These are phyloP conservation scores for Apis laboriosa DNA, from an alignment of 1,140 invertebrate genomes.

Conservation along the genomic window DNA sequence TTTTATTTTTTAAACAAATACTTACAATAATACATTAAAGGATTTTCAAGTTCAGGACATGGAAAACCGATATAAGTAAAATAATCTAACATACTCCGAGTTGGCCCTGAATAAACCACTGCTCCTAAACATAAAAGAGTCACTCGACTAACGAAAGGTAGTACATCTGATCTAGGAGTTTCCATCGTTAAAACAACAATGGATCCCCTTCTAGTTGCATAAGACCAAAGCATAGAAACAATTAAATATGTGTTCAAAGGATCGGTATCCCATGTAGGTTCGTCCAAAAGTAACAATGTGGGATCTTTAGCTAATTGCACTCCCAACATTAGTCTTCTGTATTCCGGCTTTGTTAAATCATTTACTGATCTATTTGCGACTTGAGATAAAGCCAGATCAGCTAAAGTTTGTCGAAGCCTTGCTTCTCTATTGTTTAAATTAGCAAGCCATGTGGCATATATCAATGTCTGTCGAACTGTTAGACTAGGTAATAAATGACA, in stretches of 20 bases:
- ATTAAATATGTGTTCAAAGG: constrained; percentile 95
- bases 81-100: constrained; percentile 93
- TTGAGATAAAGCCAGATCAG: constrained; percentile 93
- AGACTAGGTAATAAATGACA: constrained; percentile 91
- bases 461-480: constrained; percentile 92
- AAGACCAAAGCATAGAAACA: constrained; percentile 94
- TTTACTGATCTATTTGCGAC: constrained; percentile 91
- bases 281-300: constrained; percentile 90
- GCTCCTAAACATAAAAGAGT: constrained; percentile 92
- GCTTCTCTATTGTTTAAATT: constrained; percentile 75
- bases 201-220: constrained; percentile 93
- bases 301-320: constrained; percentile 94
- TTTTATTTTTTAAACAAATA: constrained; percentile 53
- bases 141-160: constrained; percentile 93
- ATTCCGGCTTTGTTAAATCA: constrained; percentile 91
- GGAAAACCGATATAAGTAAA: constrained; percentile 95
- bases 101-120: constrained; percentile 94
- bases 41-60: constrained; percentile 95
- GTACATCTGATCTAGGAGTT: constrained; percentile 95
- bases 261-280: constrained; percentile 94
- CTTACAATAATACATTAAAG: constrained; percentile 96
- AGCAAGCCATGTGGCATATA: constrained; percentile 85
- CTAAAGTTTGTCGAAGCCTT: constrained; percentile 89
- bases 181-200: constrained; percentile 95
- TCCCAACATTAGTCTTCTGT: constrained; percentile 91